Base-by-base conservation (phyloP, 1,140 invertebrate species). In the Triops cancriformis region DNA sequence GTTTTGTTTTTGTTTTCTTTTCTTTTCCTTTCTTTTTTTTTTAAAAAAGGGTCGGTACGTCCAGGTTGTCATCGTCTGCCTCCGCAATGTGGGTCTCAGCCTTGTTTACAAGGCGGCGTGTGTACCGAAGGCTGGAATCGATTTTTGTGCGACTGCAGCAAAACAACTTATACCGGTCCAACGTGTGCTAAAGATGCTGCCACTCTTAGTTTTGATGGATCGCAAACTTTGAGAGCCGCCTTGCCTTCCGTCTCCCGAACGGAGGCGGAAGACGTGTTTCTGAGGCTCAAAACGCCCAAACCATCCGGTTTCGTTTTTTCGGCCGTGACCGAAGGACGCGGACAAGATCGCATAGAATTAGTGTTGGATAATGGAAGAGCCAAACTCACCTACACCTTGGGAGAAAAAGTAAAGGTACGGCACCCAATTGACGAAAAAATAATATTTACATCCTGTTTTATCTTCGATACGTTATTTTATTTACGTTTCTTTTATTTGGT, bases 41-140 rank as follows among this genome's bases (percentile, higher is more conserved):
- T 85, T 28, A 72, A 23, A 64, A 26, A 85, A 94, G 93, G 92
- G 27, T 93, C 93, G 72, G 92, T 96, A 73, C 89, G 93, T 80
- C 91, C 94, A 11, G 90, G 93, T 26, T 96, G 94, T 84, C 94
- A 94, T 83, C 89, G 90, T 45, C 90, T 92, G 81, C 86, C 91
- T 64, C 88, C 91, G 76, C 93, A 96, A 81, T 98, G 97, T 84
- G 87, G 88, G 43, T 91, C 91, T 2, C 88, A 90, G 78, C 95
- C 96, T 0, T 99, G 97, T 84, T 90, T 96, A 83, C 95, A 99
- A 83, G 91, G 91, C 23, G 96, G 96, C 14, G 85, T 88, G 37
- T 99, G 98, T 85, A 85, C 89, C 14, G 95, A 98, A 85, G 97
- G 96, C 7, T 98, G 97, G 95, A 98, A 98, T 85, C 88, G 97